These are phyloP conservation scores for Phragmatobia fuliginosa DNA, from an alignment of 2,888 invertebrate genomes.

Conservation along the genomic window DNA sequence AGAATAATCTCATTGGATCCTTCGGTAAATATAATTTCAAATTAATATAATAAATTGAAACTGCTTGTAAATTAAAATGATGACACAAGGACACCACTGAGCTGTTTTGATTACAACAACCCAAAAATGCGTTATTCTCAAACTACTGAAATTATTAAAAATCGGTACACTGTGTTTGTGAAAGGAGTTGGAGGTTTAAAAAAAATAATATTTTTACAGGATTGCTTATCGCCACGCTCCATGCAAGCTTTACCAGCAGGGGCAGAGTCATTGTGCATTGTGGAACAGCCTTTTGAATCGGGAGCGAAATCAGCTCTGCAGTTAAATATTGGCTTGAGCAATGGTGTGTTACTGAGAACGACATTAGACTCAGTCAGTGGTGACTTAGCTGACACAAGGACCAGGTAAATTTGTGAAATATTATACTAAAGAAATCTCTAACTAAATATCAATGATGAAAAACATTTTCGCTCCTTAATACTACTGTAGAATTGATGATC, in stretches of 20 bases:
- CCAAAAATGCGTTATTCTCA: slow-evolving; percentile 85
- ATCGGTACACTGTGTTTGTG: not conserved
- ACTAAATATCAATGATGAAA: slow-evolving; percentile 72
- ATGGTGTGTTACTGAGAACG: slow-evolving; percentile 97
- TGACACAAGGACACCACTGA: slow-evolving; percentile 86
- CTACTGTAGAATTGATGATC: slow-evolving; percentile 88
- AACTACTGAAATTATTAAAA: slow-evolving; percentile 61
- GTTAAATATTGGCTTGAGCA: slow-evolving; percentile 98
- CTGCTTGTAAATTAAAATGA: slow-evolving; percentile 61
- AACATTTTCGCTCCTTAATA: slow-evolving; percentile 85
- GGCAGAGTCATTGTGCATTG: slow-evolving; percentile 98
- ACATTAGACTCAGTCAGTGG: slow-evolving; percentile 98
- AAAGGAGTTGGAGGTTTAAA: not conserved
- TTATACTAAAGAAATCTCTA: not conserved
- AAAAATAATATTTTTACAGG: slow-evolving; percentile 81
- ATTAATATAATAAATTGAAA: not conserved
- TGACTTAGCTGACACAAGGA: slow-evolving; percentile 98
- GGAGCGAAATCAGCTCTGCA: slow-evolving; percentile 92
- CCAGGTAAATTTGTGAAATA: slow-evolving; percentile 85
- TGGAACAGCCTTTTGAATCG: slow-evolving; percentile 91
- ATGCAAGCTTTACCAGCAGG: slow-evolving; percentile 98
- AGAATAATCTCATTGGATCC: slow-evolving; percentile 99
- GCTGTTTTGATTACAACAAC: slow-evolving; percentile 79
- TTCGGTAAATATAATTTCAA: slow-evolving; percentile 83
- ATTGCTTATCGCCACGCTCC: slow-evolving; percentile 97